Base-by-base conservation (phyloP, 2,797 vertebrate species). In the Esox masquinongy region DNA sequence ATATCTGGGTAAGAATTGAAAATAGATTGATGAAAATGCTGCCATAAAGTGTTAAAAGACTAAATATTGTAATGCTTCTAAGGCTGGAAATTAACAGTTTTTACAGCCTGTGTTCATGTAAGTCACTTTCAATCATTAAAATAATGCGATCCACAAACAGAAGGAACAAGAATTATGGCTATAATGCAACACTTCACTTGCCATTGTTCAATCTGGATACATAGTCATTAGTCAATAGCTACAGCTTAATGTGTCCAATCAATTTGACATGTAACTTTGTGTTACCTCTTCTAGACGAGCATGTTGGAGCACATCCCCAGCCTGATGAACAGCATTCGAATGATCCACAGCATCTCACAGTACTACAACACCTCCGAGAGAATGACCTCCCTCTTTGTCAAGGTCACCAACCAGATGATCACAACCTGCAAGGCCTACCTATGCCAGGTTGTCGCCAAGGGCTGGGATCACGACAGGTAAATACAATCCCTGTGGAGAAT, bases 401-500 rank as follows among this genome's bases (percentile, higher is more conserved):
- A 96, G 88, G 89, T 96, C 86, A 96, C 95, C 63, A 96, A 96
- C 87, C 95, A 95, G 88, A 95, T 96, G 93, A 92, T 95, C 84
- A 88, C 80, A 77, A 94, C 90, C 24, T 94, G 94, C 87, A 94
- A 93, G 84, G 78, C 26, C 0, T 92, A 94, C 82, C 89, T 96
- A 26, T 73, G 39, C 59, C 90, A 93, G 79, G 94, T 89, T 15
- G 92, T 92, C 74, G 83, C 83, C 29, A 92, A 83, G 72, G 82
- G 96, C 84, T 96, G 95, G 95, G 94, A 96, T 75, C 90, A 92
- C 77, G 90, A 92, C 84, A 95, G 94, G 95, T 96, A 19, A 17
- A 67, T 67, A 29, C 7, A 14, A 64, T 64, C 24, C 15, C 12
- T 15, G 29, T 15, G 29, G 26, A 15, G 17, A 59, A 22, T 9